These are phyloP conservation scores for Pycnonotus jocosus DNA, from an alignment of 2,113 vertebrate species.

Conservation along the genomic window DNA sequence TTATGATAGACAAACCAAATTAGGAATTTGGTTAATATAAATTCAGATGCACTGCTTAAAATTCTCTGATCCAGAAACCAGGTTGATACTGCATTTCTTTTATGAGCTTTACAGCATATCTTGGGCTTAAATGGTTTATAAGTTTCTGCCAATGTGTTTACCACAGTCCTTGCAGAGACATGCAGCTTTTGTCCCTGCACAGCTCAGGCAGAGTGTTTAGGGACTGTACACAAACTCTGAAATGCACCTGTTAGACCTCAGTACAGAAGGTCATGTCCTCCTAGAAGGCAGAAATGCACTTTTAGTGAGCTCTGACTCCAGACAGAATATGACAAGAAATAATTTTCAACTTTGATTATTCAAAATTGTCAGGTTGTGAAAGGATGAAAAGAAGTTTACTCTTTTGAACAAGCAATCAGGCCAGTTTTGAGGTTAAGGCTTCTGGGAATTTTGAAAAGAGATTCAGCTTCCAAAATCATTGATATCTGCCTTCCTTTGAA, in stretches of 20 bases:
- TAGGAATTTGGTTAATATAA: not conserved
- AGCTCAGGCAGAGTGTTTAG: not conserved
- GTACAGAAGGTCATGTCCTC: not conserved
- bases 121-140: not conserved
- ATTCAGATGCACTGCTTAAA: not conserved
- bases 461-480: not conserved
- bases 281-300: not conserved
- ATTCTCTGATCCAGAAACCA: not conserved
- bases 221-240: not conserved
- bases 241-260: not conserved
- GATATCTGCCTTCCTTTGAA: not conserved
- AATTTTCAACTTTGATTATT: not conserved
- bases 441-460: slow-evolving; percentile 3
- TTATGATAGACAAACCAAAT: not conserved
- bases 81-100: not conserved
- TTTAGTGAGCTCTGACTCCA: not conserved
- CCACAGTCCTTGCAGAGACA: not conserved
- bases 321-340: not conserved
- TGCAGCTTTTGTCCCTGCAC: not conserved
- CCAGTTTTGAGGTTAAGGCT: slow-evolving; percentile 1
- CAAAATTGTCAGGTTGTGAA: not conserved
- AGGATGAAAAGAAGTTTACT: not conserved
- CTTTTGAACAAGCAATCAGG: not conserved
- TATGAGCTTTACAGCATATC: not conserved
- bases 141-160: not conserved